Evolutionary conservation across 2,797 vertebrate genomes (phyloP).

Genomic region (Balearica regulorum): DNA sequence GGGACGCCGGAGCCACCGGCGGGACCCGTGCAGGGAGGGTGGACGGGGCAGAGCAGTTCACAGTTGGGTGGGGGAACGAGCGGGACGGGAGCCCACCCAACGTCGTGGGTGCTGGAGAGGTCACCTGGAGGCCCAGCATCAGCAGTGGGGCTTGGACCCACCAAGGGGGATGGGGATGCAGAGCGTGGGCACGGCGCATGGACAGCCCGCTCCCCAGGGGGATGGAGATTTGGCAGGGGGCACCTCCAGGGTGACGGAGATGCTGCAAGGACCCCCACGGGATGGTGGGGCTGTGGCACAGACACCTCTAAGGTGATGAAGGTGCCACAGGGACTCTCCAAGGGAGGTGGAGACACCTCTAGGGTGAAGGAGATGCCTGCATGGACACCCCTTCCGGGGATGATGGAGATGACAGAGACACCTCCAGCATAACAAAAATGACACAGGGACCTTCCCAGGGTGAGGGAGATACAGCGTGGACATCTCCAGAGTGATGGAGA

Average conservation of each 20-base stretch:
- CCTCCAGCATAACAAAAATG: neutral
- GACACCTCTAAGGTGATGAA: neutral
- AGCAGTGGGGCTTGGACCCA: neutral
- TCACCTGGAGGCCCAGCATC: neutral
- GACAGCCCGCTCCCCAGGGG: neutral
- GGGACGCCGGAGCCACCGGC: neutral
- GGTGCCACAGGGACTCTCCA: neutral
- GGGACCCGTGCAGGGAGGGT: neutral
- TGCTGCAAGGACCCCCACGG: neutral
- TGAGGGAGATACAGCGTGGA: neutral
- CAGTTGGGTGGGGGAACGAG: neutral
- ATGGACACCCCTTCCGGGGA: neutral
- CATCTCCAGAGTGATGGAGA: neutral
- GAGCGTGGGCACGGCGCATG: neutral
- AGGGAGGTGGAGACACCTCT: neutral
- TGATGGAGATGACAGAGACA: neutral
- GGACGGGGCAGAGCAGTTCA: neutral
- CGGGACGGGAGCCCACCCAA: neutral
- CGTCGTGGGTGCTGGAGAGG: neutral
- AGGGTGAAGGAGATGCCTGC: neutral
- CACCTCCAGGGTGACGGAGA: neutral
- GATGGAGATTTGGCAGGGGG: neutral
- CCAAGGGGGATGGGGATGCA: neutral
- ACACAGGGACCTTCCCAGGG: neutral
- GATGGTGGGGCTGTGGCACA: neutral